A percentile compares a stretch with the other conserved stretches of the same genome.
Evolutionary conservation across 92 coral and sea anemone genomes (phyloP).

Genomic region (Epizoanthus scotinus): DNA sequence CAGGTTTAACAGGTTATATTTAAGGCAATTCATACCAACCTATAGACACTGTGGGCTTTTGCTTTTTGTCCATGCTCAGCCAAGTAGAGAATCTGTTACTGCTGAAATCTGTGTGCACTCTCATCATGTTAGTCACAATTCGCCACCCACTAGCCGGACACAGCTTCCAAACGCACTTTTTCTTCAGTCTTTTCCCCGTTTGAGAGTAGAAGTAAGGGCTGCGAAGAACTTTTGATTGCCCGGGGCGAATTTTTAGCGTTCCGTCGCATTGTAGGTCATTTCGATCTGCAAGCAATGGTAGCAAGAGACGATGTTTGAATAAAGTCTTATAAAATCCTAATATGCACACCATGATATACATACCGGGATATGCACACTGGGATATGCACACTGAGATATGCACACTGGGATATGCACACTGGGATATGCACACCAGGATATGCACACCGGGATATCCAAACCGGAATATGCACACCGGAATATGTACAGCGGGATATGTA

Average conservation of each 20-base stretch:
- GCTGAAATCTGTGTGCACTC: slow-evolving; percentile 20
- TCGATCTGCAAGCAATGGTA: slow-evolving; percentile 15
- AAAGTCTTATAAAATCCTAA: too few species aligned
- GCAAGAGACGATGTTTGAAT: too few species aligned
- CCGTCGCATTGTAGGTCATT: slow-evolving; percentile 12
- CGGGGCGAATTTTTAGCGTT: slow-evolving; percentile 19
- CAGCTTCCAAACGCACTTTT: slow-evolving; percentile 32
- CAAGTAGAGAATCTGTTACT: slow-evolving; percentile 25
- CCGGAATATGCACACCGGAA: too few species aligned
- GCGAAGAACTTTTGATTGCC: slow-evolving; percentile 25
- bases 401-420: too few species aligned
- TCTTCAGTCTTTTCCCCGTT: background rate
- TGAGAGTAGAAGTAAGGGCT: slow-evolving; percentile 42
- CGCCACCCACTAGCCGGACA: slow-evolving; percentile 34
- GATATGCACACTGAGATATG: too few species aligned
- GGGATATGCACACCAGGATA: too few species aligned
- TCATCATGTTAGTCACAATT: slow-evolving; percentile 20
- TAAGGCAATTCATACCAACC: slow-evolving; percentile 12
- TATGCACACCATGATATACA: too few species aligned
- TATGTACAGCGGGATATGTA: too few species aligned
- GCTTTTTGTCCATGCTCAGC: slow-evolving; percentile 17
- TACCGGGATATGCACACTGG: too few species aligned
- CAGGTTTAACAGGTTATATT: too few species aligned
- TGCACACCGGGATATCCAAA: too few species aligned
- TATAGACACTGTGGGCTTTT: slow-evolving; percentile 23